Evolutionary conservation across 2,113 vertebrate species (phyloP), one percentile per base, ranked within the genome.

Genomic region (Fregetta grallaria): DNA sequence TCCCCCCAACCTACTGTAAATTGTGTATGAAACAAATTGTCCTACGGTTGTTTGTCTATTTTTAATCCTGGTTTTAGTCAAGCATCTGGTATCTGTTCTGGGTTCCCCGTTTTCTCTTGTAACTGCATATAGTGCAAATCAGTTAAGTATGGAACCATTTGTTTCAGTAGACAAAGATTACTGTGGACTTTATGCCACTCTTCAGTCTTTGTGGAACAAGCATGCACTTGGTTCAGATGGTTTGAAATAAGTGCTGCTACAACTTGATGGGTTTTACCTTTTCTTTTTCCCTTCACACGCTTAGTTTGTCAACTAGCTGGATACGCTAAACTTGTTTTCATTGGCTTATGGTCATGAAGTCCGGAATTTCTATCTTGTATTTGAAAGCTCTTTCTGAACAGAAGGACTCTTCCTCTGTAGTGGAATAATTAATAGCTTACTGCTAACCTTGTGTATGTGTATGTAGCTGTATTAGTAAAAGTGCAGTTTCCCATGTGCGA

Each of bases 11-110:
- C 73, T 95, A 67, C 96, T 98, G 97, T 98, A 98, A 98, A 98
- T 98, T 92, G 97, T 98, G 97, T 98, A 98, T 92, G 97, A 97
- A 98, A 94, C 95, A 94, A 97, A 95, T 90, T 36, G 88, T 97
- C 97, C 96, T 95, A 42, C 59, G 10, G 97, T 40, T 88, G 78
- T 97, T 95, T 92, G 97, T 97, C 97, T 96, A 14, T 96, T 96
- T 97, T 95, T 92, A 95, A 74, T 44, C 97, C 97, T 82, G 92
- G 91, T 63, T 98, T 97, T 95, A 97, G 97, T 98, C 96, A 13
- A 96, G 94, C 94, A 96, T 94, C 97, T 95, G 96, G 96, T 98
- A 94, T 94, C 97, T 96, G 96, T 98, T 94, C 97, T 94, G 95
- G 92, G 94, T 95, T 97, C 97, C 91, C 96, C 52, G 21, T 94